A percentile compares a stretch with the other conserved stretches of the same genome.
These are phyloP conservation scores for Cyanistes caeruleus DNA, from an alignment of 2,113 vertebrate species.

Conservation along the genomic window DNA sequence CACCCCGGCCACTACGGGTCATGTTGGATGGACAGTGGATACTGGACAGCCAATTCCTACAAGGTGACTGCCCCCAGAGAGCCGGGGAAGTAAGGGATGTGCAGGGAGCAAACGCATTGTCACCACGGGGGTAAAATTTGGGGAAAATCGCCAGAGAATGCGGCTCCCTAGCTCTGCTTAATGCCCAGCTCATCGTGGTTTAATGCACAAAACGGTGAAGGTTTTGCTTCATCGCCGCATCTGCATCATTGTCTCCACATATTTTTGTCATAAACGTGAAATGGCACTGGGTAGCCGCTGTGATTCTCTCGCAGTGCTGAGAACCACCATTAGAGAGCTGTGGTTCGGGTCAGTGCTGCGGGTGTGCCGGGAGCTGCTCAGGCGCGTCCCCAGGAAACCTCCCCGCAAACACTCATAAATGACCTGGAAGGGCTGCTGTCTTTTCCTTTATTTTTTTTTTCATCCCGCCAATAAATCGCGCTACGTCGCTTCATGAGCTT, in stretches of 20 bases:
- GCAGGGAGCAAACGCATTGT: not conserved
- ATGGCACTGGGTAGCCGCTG: not conserved
- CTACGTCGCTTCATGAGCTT: not conserved
- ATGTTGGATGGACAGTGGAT: rapidly evolving
- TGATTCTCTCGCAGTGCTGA: rapidly evolving
- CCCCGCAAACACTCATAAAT: not conserved
- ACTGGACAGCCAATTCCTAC: not conserved
- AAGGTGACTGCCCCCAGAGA: rapidly evolving
- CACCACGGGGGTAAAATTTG: rapidly evolving
- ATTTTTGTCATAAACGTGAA: not conserved
- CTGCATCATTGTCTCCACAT: too few relatives aligned
- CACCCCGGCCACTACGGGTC: rapidly evolving
- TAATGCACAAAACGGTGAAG: not conserved
- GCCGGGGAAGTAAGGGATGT: rapidly evolving
- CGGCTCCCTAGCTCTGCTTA: not conserved
- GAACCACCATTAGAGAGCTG: not conserved
- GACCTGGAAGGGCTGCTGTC: not conserved
- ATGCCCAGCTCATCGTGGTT: not conserved
- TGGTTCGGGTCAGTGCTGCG: rapidly evolving
- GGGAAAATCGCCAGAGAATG: rapidly evolving
- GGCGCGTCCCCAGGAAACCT: not conserved
- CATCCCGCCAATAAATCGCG: rapidly evolving
- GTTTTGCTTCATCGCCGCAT: not conserved
- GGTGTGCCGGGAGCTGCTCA: rapidly evolving
- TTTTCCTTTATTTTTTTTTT: not conserved